Evolutionary conservation across 35 echinoderm and acorn worm genomes (phyloP), one percentile per base, ranked within the genome.

Genomic region (Patiria miniata): DNA sequence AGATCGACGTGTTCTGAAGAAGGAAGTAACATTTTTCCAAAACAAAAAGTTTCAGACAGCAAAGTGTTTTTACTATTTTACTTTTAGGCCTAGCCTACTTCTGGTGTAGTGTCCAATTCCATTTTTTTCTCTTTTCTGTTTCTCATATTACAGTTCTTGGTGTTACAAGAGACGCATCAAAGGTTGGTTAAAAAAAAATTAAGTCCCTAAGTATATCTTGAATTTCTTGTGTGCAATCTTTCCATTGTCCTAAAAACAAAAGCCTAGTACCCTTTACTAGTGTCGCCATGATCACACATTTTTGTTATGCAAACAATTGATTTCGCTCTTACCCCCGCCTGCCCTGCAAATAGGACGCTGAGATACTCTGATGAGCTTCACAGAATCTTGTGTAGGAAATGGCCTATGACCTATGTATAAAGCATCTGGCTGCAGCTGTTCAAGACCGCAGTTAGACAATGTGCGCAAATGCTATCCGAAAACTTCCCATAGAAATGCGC

Each of bases 61-160:
- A n/a, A n/a, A n/a, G n/a, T 55, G 10, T 9, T 55, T 9, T 14
- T 55, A 54, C 7, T 54, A 9, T 9, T 54, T 9, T 54, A 54
- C 52, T 54, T 7, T 9, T 54, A 54, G 52, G 7, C 18, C 5
- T 61, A 61, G 58, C 5, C 28, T 61, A 4, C 5, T 61, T 22
- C 4, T 19, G 18, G 18, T 61, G 58, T 7, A 5, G 5, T 7
- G 18, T 4, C 18, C 58, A 22, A 61, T 4, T 16, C 6, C 0
- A 61, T 0, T 61, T 19, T 61, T 61, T 21, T 0, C 58, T 19
- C 0, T 94, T 29, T 79, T 34, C 87, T 61, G 30, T 85, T 79
- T 92, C 37, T 78, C 39, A 17, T 51, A 14, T 86, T 85, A 39
- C 81, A 95, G 93, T 95, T 52, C 78, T 95, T 68, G 90, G 90